Evolutionary conservation across 2,113 vertebrate genomes (phyloP).

Genomic region (Cygnus atratus): DNA sequence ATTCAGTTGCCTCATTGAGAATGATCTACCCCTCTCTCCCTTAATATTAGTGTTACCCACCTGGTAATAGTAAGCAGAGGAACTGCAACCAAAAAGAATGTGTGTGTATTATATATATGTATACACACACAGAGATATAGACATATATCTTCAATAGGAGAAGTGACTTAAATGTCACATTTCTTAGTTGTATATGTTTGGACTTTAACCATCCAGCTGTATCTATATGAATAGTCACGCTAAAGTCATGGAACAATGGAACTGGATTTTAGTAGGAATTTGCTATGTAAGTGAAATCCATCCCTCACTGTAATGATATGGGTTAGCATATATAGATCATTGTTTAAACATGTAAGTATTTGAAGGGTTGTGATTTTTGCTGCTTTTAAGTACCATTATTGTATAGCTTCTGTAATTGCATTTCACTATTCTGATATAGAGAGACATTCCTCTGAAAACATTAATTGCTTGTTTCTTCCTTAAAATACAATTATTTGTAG

Average conservation of each 20-base stretch:
- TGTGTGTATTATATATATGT: no score
- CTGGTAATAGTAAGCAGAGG: neutral
- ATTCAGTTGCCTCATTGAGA: neutral
- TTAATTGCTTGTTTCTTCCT: neutral
- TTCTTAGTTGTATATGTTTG: neutral
- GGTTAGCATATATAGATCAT: neutral
- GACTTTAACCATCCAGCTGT: neutral
- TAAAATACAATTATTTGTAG: constrained; percentile 68
- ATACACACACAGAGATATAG: neutral
- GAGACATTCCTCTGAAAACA: neutral
- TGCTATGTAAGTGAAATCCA: neutral
- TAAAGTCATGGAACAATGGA: neutral
- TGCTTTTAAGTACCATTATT: neutral
- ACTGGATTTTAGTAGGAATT: neutral
- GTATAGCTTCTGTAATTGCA: neutral
- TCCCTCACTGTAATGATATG: neutral
- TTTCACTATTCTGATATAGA: neutral
- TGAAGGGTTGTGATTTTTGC: neutral
- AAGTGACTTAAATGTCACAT: neutral
- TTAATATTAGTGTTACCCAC: neutral
- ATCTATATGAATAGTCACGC: neutral
- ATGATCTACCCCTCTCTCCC: neutral
- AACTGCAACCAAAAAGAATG: neutral
- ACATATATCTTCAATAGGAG: neutral
- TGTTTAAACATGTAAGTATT: neutral